phyloP scores from a whole-genome alignment of 2,888 invertebrate genomes.

The Agrochola macilenta region DNA sequence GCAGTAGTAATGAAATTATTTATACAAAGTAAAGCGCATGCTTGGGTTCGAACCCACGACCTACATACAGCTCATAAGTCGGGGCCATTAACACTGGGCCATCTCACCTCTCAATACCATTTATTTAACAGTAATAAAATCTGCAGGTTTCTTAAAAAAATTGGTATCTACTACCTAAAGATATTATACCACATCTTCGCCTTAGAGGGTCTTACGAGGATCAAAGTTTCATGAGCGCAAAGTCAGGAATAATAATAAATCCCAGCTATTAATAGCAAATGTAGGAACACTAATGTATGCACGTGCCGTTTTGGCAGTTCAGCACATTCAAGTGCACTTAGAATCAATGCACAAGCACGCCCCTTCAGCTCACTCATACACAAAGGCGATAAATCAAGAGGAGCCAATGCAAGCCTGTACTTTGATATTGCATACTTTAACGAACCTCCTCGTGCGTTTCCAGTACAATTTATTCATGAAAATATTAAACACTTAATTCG shows the following conservation, averaged over 20 bases:
- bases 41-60: too few species aligned
- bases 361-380: slow-evolving; percentile 22
- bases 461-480: neutral
- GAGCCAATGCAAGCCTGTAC: neutral
- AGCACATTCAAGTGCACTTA: slow-evolving; percentile 24
- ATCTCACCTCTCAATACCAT: too few species aligned
- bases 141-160: neutral
- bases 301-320: slow-evolving; percentile 20
- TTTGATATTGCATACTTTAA: slow-evolving; percentile 11
- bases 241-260: neutral
- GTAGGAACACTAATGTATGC: slow-evolving; percentile 11
- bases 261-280: neutral
- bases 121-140: neutral
- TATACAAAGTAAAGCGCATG: too few species aligned
- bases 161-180: neutral
- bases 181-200: neutral
- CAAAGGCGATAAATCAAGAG: slow-evolving; percentile 21
- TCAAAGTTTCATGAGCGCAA: neutral
- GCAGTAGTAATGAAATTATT: too few species aligned
- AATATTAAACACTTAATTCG: neutral
- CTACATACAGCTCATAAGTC: too few species aligned
- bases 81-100: too few species aligned
- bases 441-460: slow-evolving; percentile 1
- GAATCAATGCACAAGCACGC: slow-evolving; percentile 54
- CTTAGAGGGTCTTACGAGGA: neutral